Evolutionary conservation across 2,113 vertebrate species (phyloP).

Genomic region (Hipposideros armiger): DNA sequence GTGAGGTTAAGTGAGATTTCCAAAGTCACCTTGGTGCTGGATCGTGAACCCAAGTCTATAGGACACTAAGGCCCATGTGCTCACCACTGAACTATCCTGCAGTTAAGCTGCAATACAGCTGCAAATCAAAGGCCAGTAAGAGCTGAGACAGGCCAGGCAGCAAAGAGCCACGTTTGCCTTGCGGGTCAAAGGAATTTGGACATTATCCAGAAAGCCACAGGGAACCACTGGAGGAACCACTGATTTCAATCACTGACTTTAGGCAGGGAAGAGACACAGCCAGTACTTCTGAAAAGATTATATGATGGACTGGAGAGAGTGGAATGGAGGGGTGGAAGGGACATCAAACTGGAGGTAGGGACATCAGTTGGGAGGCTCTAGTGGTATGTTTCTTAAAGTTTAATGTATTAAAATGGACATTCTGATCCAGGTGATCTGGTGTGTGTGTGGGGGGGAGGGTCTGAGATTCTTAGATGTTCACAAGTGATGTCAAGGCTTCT

Average conservation of each 20-base stretch:
- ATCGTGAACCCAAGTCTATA: neutral
- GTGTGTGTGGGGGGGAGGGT: too few relatives aligned
- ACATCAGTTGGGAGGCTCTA: neutral
- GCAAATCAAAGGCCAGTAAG: neutral
- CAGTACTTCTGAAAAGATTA: neutral
- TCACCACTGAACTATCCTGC: neutral
- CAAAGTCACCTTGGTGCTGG: neutral
- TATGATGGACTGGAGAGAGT: neutral
- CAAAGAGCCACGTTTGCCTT: neutral
- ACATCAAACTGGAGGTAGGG: neutral
- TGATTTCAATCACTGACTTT: neutral
- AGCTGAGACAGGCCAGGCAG: neutral
- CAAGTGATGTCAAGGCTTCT: neutral
- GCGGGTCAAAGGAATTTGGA: neutral
- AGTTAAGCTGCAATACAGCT: neutral
- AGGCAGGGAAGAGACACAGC: neutral
- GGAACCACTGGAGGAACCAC: neutral
- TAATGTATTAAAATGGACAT: neutral
- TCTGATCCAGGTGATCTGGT: neutral
- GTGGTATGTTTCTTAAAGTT: neutral
- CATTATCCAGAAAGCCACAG: neutral
- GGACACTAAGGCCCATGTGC: neutral
- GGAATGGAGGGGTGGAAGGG: neutral
- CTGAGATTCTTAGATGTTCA: neutral
- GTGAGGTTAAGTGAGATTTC: neutral